Base-by-base conservation (phyloP, 2,888 invertebrate species). In the Caenorhabditis sp. region DNA sequence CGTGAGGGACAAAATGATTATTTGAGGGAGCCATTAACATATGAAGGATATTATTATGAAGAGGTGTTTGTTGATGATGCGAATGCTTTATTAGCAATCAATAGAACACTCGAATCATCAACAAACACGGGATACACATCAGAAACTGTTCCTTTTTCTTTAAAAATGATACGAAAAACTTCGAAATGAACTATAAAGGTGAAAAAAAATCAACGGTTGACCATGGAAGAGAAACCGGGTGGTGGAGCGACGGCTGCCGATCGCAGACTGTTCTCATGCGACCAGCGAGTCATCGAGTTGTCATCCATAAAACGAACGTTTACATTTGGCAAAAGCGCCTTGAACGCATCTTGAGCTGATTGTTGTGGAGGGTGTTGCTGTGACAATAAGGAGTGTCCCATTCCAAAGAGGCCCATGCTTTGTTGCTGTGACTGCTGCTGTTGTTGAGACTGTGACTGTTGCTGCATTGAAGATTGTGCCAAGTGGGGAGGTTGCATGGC, bases 281-380 rank as follows among this genome's bases (percentile, higher is more conserved):
- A 82, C 78, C 78, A 78, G 26, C 74, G 72, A 20, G 82, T 18
- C 77, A 77, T 82, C 15, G 77, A 67, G 22, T 44, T 69, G 37
- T 79, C 78, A 44, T 82, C 81, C 64, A 86, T 85, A 56, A 90
- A 90, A 15, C 88, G 83, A 4, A 90, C 89, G 68, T 89, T 90
- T 35, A 89, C 89, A 60, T 89, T 89, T 13, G 89, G 89, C n/a
- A 90, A 76, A 20, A 90, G 68, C 4, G 89, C 88, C 71, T 88
- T 87, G 71, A 89, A 83, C 11, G 67, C 67, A 4, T 72, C 81
- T 32, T 77, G 81, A 35, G 74, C 65, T 6, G 64, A 69, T 22
- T 69, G 78, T 26, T 68, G 69, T 62, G 56, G 64, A 62, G 50
- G 50, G 22, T 74, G 60, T 26, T 77, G 51, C 32, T 70, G 64